Percentiles rank a stretch among this genome's conserved stretches.
Evolutionary conservation across 37 sponge, comb jelly and placozoan genomes (phyloP).

Genomic region (Halichondria panicea): DNA sequence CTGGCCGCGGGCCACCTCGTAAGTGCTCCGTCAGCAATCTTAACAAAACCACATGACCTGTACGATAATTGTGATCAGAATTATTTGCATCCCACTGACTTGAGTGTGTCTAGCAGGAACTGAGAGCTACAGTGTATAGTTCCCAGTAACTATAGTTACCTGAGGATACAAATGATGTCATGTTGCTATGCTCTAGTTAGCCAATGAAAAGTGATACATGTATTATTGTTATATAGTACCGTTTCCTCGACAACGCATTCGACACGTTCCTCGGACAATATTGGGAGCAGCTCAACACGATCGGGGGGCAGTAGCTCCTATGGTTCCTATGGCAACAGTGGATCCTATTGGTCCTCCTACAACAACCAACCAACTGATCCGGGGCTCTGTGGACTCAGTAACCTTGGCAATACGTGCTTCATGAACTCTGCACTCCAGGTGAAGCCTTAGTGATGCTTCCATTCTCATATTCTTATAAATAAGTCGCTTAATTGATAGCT

Average conservation of each 20-base stretch:
- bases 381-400: slow-evolving; percentile 86
- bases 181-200: no score
- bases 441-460: background rate
- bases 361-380: slow-evolving; percentile 42
- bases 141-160: no score
- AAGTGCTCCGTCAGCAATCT: background rate
- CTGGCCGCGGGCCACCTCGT: slow-evolving; percentile 61
- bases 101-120: no score
- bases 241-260: slow-evolving; percentile 9
- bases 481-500: no score
- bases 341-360: background rate
- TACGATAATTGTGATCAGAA: no score
- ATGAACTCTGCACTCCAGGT: slow-evolving; percentile 90
- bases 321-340: background rate
- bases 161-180: no score
- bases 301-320: background rate
- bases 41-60: no score
- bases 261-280: slow-evolving; percentile 1
- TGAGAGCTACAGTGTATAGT: no score
- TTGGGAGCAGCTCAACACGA: background rate
- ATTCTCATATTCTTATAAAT: no score
- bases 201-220: background rate
- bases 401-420: slow-evolving; percentile 91
- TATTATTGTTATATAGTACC: background rate
- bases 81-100: no score